phyloP scores from a whole-genome alignment of 2,888 invertebrate species.

The Laspeyria flexula region DNA sequence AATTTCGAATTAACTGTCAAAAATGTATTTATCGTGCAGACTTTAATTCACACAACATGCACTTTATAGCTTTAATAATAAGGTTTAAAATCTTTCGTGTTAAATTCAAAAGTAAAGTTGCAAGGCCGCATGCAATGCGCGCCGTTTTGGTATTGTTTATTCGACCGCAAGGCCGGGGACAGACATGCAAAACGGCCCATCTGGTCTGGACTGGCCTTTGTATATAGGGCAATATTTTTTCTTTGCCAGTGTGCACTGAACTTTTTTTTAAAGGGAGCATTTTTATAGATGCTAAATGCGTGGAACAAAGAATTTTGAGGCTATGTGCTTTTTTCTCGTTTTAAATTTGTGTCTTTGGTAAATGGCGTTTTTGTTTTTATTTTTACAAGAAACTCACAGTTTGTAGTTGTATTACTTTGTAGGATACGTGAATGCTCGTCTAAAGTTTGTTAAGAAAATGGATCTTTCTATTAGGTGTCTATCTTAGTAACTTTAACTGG shows the following conservation, averaged over 20 bases:
- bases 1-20: slow-evolving; percentile 46
- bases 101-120: slow-evolving; percentile 32
- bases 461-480: background rate
- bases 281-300: slow-evolving; percentile 31
- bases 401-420: background rate
- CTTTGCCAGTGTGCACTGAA: slow-evolving; percentile 24
- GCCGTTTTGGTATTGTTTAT: slow-evolving; percentile 51
- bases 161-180: slow-evolving; percentile 43
- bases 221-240: slow-evolving; percentile 48
- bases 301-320: slow-evolving; percentile 15
- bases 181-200: slow-evolving; percentile 48
- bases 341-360: background rate
- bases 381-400: background rate
- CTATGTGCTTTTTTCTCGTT: slow-evolving; percentile 7
- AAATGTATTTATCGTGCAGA: slow-evolving; percentile 31
- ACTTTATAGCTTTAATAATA: slow-evolving; percentile 17
- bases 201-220: slow-evolving; percentile 43
- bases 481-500: background rate
- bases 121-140: slow-evolving; percentile 41
- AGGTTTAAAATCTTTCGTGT: slow-evolving; percentile 27
- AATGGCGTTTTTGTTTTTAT: slow-evolving; percentile 1
- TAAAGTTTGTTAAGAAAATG: background rate
- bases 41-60: background rate
- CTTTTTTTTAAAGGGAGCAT: slow-evolving; percentile 33
- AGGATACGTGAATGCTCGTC: background rate